Evolutionary conservation across 2,113 vertebrate species (phyloP).

Genomic region (Phylloscopus trochiloides): DNA sequence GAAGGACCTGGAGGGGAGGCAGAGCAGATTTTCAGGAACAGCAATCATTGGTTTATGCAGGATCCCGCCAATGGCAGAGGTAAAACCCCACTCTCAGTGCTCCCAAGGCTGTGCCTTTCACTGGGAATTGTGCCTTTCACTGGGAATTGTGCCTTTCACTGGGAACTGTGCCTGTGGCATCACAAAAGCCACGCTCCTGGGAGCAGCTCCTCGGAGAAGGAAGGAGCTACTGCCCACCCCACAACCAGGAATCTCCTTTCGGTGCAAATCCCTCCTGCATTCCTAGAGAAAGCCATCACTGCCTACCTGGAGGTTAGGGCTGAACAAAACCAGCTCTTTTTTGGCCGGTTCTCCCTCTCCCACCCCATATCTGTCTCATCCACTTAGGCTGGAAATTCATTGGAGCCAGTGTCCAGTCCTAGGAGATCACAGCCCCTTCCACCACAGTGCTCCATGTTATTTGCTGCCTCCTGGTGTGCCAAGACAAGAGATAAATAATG

Average conservation of each 20-base stretch:
- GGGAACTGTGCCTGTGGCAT: neutral
- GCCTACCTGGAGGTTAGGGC: neutral
- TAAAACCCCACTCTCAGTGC: neutral
- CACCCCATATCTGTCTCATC: fast-evolving
- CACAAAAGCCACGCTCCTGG: neutral
- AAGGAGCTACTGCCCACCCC: neutral
- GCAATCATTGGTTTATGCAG: neutral
- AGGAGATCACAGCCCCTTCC: neutral
- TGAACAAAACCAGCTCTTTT: neutral
- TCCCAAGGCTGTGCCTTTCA: neutral
- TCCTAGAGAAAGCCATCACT: neutral
- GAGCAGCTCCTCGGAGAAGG: neutral
- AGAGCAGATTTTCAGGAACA: neutral
- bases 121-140: neutral
- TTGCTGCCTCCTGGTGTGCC: neutral
- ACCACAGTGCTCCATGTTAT: fast-evolving
- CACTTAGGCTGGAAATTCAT: neutral
- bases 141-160: neutral
- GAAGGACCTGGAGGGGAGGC: neutral
- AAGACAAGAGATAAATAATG: neutral
- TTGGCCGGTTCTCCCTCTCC: neutral
- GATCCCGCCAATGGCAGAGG: fast-evolving
- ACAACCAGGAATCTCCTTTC: neutral
- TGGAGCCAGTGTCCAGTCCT: neutral
- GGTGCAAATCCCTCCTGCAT: neutral